These are phyloP conservation scores for Mythimna lalbum DNA, from an alignment of 2,888 invertebrate genomes.

Conservation along the genomic window DNA sequence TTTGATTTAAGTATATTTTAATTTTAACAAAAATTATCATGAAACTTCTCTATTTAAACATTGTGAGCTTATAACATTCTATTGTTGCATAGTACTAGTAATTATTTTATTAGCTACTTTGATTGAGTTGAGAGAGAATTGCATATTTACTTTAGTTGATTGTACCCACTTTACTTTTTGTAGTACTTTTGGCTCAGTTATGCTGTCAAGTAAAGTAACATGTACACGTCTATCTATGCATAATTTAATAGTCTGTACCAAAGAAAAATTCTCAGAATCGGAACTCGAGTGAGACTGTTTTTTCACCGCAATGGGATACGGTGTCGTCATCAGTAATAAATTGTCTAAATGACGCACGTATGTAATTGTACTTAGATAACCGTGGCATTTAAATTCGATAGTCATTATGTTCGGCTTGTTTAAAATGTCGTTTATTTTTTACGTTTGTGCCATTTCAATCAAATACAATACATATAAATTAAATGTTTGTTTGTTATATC, in stretches of 20 bases:
- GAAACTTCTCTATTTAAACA: no score
- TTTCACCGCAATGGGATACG: conserved; percentile 25
- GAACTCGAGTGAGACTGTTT: conserved; percentile 26
- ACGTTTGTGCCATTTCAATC: not conserved
- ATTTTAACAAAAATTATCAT: no score
- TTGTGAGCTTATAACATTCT: not conserved
- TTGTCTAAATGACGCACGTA: conserved; percentile 39
- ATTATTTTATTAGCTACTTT: not conserved
- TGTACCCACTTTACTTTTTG: not conserved
- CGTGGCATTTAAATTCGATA: conserved; percentile 19
- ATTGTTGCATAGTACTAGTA: not conserved
- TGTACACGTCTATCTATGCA: conserved; percentile 8
- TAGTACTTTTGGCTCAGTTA: not conserved
- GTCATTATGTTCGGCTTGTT: not conserved
- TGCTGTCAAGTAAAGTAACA: conserved; percentile 44
- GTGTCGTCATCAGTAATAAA: conserved; percentile 25
- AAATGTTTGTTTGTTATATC: no score
- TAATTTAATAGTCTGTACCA: conserved; percentile 20
- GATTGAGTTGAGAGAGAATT: not conserved
- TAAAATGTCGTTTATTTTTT: not conserved
- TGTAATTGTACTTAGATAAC: conserved; percentile 20
- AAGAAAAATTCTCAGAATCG: conserved; percentile 42
- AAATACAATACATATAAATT: no score
- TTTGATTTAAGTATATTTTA: no score
- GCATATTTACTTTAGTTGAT: not conserved